A percentile compares a stretch with the other conserved stretches of the same genome.
phyloP scores from a whole-genome alignment of 1,140 invertebrate species.

The Meteorus sp. region DNA sequence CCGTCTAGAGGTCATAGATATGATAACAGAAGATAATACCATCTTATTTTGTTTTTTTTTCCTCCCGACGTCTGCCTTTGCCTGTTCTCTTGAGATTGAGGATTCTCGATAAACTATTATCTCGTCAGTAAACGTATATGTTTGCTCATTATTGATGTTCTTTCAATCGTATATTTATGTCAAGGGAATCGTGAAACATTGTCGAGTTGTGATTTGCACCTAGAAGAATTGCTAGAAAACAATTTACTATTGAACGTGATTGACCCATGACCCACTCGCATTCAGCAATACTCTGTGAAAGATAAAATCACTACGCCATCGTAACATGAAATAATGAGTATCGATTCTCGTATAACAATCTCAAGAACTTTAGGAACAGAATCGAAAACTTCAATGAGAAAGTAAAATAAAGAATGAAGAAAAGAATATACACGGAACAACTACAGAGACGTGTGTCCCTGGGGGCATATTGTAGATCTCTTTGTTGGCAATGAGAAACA shows the following conservation, averaged over 20 bases:
- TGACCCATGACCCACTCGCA: slow-evolving; percentile 12
- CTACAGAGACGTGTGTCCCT: slow-evolving; percentile 10
- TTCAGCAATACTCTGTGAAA: slow-evolving; percentile 1
- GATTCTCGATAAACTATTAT: too few species aligned
- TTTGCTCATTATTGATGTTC: too few species aligned
- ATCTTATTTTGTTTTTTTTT: too few species aligned
- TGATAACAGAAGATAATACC: too few species aligned
- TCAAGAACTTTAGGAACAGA: too few species aligned
- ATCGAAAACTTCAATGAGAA: slow-evolving; percentile 7
- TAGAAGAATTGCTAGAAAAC: slow-evolving; percentile 2
- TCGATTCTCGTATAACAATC: slow-evolving; percentile 6
- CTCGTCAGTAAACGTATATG: too few species aligned
- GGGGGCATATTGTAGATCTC: not conserved
- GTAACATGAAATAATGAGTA: slow-evolving; percentile 9
- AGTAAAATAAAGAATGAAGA: not conserved
- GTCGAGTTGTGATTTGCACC: not conserved
- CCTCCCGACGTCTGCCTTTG: too few species aligned
- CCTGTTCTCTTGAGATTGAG: too few species aligned
- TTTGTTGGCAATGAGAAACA: not conserved
- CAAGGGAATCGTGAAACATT: not conserved
- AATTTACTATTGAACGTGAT: slow-evolving; percentile 15
- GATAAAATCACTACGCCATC: slow-evolving; percentile 8
- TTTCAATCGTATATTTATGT: not conserved
- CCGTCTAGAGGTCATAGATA: too few species aligned
- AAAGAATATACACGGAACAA: too few species aligned